Base-by-base conservation (phyloP, 2,113 vertebrate species). In the Halcyon malimbica region DNA sequence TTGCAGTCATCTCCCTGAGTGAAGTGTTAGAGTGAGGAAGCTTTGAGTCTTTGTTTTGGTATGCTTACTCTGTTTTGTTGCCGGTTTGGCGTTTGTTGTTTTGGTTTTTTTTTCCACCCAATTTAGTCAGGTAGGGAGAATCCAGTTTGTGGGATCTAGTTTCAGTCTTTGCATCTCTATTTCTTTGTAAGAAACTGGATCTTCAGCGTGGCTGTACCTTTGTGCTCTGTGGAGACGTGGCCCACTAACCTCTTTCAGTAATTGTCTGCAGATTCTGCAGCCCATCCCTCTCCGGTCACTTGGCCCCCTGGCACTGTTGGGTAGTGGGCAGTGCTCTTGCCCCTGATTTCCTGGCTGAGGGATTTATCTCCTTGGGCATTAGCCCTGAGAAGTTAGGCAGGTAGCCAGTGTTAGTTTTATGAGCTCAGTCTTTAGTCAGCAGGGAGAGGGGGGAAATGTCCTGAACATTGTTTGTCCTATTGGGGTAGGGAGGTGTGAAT, bases 211-310 rank as follows among this genome's bases (percentile, higher is more conserved):
- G 51, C 15, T 16, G n/a, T n/a, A 6, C n/a, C 16, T 35, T 33
- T 3, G 9, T 59, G 29, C 9, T 77, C 25, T 0, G 0, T 11
- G 15, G 64, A 67, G 65, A n/a, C 29, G 37, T 75, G 79, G 3
- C 86, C 70, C 48, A 11, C 17, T 84, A 28, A 29, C 24, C 83
- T 39, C 16, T 18, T 18, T 13, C 1, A 15, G 63, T 29, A 5
- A 21, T 21, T 4, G 1, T 23, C 54, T 20, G 33, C 20, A 4
- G 31, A 2, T 28, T 12, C 42, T 24, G 4, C 23, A 54, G 89
- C 35, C 17, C n/a, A 4, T 42, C 81, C 19, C 5, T 3, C 57
- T 51, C 0, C 0, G 56, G 9, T 33, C 24, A 4, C 41, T 39
- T 39, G 77, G 31, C 25, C 56, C 77, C 35, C 29, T 16, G 19